Base-by-base conservation (phyloP, 1,140 invertebrate species). In the Solenopsis invicta region DNA sequence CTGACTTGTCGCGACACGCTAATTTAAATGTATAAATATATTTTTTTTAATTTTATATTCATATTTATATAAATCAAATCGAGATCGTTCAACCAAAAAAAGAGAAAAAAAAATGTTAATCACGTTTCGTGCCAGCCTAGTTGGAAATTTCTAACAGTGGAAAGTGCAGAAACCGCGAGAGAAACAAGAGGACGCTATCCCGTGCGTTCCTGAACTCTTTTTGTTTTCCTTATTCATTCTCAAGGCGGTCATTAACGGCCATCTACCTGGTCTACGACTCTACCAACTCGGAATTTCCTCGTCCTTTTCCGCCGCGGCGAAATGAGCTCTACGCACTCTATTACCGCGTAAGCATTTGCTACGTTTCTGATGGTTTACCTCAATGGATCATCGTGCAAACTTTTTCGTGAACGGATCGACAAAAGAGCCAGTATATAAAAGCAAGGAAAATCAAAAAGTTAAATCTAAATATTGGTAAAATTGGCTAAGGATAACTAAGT, bases 211-310 rank as follows among this genome's bases (percentile, higher is more conserved):
- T 48, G 59, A 2, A 29, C 41, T 29, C 59, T 78, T 77, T 77
- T 64, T 66, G 76, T 66, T 66, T 78, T 78, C 12, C 41, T 78
- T 78, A 66, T 78, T 66, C 45, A 66, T 66, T 66, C 41, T 77
- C 76, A 50, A 66, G 76, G 41, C 61, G 45, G 41, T 66, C 61
- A 78, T 78, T 78, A 78, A 78, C 59, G 76, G 52, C 41, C 76
- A 66, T 78, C 59, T 78, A 66, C 61, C 76, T 78, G 41, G 9
- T 66, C 76, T 66, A 48, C 75, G 52, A 76, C 59, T 48, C 24
- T 61, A 78, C 34, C 34, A 29, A 56, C 59, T 78, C 24, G 24
- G 61, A n/a, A 78, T 78, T 78, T 78, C 29, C 76, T 78, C 29
- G 61, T 78, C 41, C 61, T 78, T 66, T 78, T 66, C 76, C 34